These are phyloP conservation scores for Plutomurus gul DNA, from an alignment of 1,140 invertebrate species.

Conservation along the genomic window DNA sequence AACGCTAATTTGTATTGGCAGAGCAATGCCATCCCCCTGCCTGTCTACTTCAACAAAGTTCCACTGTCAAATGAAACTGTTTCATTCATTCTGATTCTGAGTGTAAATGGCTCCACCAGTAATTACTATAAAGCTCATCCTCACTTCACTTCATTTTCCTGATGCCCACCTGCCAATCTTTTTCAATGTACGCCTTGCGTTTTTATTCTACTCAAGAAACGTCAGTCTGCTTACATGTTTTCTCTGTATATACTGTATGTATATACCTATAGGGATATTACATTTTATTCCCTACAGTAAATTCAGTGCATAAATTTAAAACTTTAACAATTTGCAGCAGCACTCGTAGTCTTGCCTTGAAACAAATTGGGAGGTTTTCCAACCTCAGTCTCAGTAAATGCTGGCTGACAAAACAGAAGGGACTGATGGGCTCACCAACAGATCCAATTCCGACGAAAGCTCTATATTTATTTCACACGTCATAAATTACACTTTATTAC, in stretches of 20 bases:
- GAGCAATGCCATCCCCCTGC: too few relatives aligned
- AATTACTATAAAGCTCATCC: not conserved
- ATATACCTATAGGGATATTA: not conserved
- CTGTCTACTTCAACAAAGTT: too few relatives aligned
- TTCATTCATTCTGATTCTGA: not conserved
- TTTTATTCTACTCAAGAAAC: not conserved
- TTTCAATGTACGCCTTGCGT: not conserved
- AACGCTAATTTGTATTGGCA: too few relatives aligned
- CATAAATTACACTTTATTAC: not conserved
- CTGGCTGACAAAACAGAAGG: not conserved
- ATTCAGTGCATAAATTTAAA: too few relatives aligned
- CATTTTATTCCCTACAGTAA: too few relatives aligned
- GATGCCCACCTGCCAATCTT: not conserved
- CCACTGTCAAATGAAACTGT: too few relatives aligned
- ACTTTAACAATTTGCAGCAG: too few relatives aligned
- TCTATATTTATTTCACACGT: not conserved
- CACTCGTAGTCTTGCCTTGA: not conserved
- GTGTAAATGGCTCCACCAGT: not conserved
- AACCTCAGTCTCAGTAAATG: not conserved
- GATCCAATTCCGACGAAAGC: too few relatives aligned
- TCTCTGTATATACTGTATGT: not conserved
- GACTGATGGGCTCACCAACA: too few relatives aligned
- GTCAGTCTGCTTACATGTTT: not conserved
- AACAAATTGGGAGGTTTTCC: not conserved
- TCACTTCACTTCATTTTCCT: not conserved